Evolutionary conservation across 2,888 invertebrate species (phyloP), one percentile per base, ranked within the genome.

Genomic region (Pycnomerus fuliginosus): DNA sequence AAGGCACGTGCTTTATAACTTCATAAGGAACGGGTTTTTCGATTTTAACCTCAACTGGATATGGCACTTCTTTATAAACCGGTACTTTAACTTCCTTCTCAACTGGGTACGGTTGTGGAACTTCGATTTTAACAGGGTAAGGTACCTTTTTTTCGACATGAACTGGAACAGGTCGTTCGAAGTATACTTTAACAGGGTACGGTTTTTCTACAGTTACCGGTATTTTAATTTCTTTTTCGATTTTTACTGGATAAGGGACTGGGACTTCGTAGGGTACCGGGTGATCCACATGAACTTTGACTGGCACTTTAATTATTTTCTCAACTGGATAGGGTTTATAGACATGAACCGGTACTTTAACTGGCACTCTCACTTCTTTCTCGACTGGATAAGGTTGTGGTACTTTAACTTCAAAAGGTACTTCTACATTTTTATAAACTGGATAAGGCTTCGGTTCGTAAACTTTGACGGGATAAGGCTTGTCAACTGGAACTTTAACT

Each of bases 141-240:
- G 87, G 87, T 50, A 85, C 84, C 31, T 81, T 83, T 60, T 85
- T 85, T 49, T 85, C 85, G 1, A 87, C 84, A 41, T 82, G 83
- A 2, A 82, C 80, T 3, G 83, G 83, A 2, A 84, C 77, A 16
- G 82, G 84, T 60, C 79, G 76, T 41, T 85, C 82, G 23, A 79
- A 77, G 33, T 74, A 77, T 10, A 83, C 80, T 64, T 84, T 80
- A 1, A 84, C 83, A 25, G 83, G 83, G 67, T 82, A 82, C 36
- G 80, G 61, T 44, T 62, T 59, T 36, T 69, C 66, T 27, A 71
- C 68, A 11, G 60, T 61, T 47, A 76, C 74, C 31, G 80, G 83
- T 12, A 82, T 79, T 2, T 84, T 85, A 28, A 85, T 81, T 37
- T 78, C 81, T 58, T 85, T 85, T 56, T 84, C 84, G 0, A 86